Conservation (phyloP, 2,888 invertebrate genomes). For the Priocnemis perturbator region DNA sequence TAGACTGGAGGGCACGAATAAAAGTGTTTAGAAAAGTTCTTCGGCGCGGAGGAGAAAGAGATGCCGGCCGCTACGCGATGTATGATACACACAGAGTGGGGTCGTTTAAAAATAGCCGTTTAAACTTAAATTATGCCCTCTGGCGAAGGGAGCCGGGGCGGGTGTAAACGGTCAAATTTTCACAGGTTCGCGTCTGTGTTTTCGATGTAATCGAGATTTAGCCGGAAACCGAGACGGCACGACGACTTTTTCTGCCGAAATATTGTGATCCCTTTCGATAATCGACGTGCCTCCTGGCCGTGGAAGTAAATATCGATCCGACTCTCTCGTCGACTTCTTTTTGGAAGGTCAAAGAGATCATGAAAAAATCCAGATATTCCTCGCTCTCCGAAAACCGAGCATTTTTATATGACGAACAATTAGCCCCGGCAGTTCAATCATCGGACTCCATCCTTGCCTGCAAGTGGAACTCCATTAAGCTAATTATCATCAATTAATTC, state of each 20-base stretch:
- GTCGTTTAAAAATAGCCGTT: constrained; percentile 61
- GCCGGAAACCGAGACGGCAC: no score
- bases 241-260: no score
- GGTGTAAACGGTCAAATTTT: constrained; percentile 38
- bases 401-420: no score
- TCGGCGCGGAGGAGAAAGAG: constrained; percentile 42
- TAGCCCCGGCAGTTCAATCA: no score
- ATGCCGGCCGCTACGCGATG: constrained; percentile 33
- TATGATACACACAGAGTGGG: constrained; percentile 52
- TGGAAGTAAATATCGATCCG: no score
- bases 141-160: constrained; percentile 50
- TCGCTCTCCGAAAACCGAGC: no score
- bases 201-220: neutral
- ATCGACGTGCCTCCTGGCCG: no score
- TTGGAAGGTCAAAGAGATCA: no score
- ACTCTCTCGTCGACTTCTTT: no score
- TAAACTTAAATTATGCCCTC: constrained; percentile 61
- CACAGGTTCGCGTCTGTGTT: constrained; percentile 12
- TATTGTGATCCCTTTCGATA: no score
- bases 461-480: neutral
- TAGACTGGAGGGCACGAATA: constrained; percentile 1
- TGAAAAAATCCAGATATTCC: no score
- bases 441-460: neutral
- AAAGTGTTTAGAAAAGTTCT: constrained; percentile 36
- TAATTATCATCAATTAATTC: neutral